Evolutionary conservation across 2,888 invertebrate species (phyloP), one percentile per base, ranked within the genome.

Genomic region (Tolmerus cingulatus): DNA sequence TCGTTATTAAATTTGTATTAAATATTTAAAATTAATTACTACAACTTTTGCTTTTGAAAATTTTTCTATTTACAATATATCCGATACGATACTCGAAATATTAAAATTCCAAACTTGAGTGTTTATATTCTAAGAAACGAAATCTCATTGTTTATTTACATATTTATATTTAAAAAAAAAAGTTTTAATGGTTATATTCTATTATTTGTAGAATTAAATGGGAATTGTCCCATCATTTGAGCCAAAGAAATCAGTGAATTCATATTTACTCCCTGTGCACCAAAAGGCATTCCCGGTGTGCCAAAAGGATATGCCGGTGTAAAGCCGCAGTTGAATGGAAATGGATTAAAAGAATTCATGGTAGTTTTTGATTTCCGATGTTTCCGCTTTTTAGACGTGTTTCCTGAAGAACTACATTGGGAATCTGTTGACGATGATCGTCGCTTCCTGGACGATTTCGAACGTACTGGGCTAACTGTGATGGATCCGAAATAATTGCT

Each of bases 211-310:
- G 55, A 81, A 55, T 81, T 81, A 51, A 74, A 23, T 19, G 77
- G 84, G 78, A 78, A 79, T 1, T 57, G 86, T 34, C 87, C 86
- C 88, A 88, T 86, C 87, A 88, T 87, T 23, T 87, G 86, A 27
- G 66, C 76, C 23, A 87, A 86, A 14, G 78, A 86, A 8, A 88
- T 43, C 14, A 87, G 27, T 16, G 86, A 84, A 86, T 88, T 88
- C 27, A 87, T 51, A 9, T 34, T 19, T 3, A 87, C 27, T 2
- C n/a, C 46, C 46, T 76, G 76, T 5, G 74, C 46, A 14, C 46
- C 34, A 51, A 76, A 86, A 30, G 46, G 46, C 40, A 78, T 40
- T 12, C n/a, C 74, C 23, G 43, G 34, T 1, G 74, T n/a, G 37
- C 74, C 74, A 34, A 76, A 51, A 34, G 30, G 2, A 34, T 34